A percentile compares a stretch with the other conserved stretches of the same genome.
Evolutionary conservation across 2,888 invertebrate genomes (phyloP).

Genomic region (Sabatieria punctata): DNA sequence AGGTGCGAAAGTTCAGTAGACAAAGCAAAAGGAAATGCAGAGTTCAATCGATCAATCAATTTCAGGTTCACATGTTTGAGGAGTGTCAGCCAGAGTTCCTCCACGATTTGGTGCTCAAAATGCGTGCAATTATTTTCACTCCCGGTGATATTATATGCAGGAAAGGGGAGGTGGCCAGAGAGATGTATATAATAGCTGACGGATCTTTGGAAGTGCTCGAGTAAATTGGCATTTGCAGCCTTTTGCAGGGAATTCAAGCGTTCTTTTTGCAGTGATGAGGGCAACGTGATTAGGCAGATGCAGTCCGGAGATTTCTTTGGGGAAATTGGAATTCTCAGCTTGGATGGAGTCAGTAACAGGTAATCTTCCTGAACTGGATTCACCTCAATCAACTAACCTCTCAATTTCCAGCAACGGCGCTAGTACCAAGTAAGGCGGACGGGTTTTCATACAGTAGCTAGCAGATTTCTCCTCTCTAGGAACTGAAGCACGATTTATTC

Average conservation of each 20-base stretch:
- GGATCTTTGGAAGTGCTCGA: slow-evolving; percentile 79
- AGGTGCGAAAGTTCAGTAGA: too few relatives aligned
- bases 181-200: slow-evolving; percentile 96
- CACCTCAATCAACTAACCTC: too few relatives aligned
- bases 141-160: slow-evolving; percentile 91
- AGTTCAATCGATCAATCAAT: too few relatives aligned
- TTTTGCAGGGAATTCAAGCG: background rate
- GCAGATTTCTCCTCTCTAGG: too few relatives aligned
- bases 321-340: slow-evolving; percentile 84
- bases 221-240: slow-evolving; percentile 26
- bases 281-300: slow-evolving; percentile 81
- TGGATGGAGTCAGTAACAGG: slow-evolving; percentile 80
- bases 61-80: slow-evolving; percentile 75
- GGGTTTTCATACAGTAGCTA: too few relatives aligned
- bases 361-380: too few relatives aligned
- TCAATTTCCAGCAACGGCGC: too few relatives aligned
- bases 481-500: too few relatives aligned
- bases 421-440: too few relatives aligned
- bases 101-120: slow-evolving; percentile 85
- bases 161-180: slow-evolving; percentile 79
- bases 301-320: slow-evolving; percentile 94
- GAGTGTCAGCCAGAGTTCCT: slow-evolving; percentile 94
- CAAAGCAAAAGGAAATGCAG: too few relatives aligned
- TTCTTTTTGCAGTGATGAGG: slow-evolving; percentile 53
- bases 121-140: slow-evolving; percentile 95